Evolutionary conservation across 2,113 vertebrate genomes (phyloP).

Genomic region (Psilopsiagon aurifrons): DNA sequence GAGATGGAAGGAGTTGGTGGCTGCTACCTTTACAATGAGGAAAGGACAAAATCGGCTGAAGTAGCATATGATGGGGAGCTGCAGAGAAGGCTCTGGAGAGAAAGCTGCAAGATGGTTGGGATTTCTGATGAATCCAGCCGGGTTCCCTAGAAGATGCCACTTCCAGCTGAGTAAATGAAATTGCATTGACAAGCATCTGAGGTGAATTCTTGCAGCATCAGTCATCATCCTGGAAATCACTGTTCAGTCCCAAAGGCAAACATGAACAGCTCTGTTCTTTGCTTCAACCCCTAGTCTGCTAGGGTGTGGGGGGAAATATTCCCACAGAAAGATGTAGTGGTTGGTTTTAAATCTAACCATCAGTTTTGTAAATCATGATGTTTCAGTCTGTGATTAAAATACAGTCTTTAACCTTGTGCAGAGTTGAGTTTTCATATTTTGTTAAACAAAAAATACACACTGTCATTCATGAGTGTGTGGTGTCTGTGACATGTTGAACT

Average conservation of each 20-base stretch:
- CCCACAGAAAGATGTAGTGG: conserved; percentile 59
- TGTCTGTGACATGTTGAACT: background rate
- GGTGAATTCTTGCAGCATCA: conserved; percentile 52
- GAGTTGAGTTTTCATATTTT: conserved; percentile 55
- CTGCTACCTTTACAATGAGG: conserved; percentile 87
- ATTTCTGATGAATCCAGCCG: conserved; percentile 47
- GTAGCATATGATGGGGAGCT: conserved; percentile 77
- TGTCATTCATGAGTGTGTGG: background rate
- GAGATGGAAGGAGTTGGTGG: conserved; percentile 85
- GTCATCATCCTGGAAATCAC: conserved; percentile 61
- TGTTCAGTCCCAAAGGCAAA: conserved; percentile 61
- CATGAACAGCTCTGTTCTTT: conserved; percentile 52
- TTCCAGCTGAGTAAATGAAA: conserved; percentile 40
- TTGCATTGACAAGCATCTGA: conserved; percentile 34
- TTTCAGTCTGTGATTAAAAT: conserved; percentile 74
- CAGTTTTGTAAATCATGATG: conserved; percentile 74
- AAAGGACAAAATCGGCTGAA: conserved; percentile 74
- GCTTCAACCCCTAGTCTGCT: conserved; percentile 48
- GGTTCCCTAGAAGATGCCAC: conserved; percentile 18
- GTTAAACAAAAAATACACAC: background rate
- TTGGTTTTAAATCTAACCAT: conserved; percentile 74
- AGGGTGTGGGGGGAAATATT: conserved; percentile 50
- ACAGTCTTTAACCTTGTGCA: conserved; percentile 65
- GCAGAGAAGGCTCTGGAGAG: conserved; percentile 84
- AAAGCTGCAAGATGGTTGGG: conserved; percentile 82